A percentile compares a stretch with the other conserved stretches of the same genome.
Conservation (phyloP, 2,113 vertebrate species). For the Prinia subflava region DNA sequence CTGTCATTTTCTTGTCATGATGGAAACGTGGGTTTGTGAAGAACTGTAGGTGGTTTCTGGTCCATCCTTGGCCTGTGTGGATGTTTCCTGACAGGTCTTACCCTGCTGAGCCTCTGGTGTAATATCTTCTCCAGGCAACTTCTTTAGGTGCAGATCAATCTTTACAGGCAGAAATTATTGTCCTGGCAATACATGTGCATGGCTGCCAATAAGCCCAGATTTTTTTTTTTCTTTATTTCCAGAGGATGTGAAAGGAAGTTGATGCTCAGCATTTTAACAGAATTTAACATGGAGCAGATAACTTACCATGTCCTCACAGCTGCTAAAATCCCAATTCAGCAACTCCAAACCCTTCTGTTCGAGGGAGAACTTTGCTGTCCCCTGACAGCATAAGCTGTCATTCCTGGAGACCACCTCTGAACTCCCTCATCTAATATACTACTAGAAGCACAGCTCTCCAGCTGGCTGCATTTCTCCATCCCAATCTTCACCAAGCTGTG, state of each 20-base stretch:
- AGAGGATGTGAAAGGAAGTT: background rate
- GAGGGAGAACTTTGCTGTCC: background rate
- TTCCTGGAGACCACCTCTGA: background rate
- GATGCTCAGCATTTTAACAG: background rate
- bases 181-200: background rate
- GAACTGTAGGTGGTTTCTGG: background rate
- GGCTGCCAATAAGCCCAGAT: background rate
- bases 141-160: background rate
- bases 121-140: background rate
- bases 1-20: accelerated
- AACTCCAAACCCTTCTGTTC: background rate
- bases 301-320: background rate
- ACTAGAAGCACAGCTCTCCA: background rate
- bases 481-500: background rate
- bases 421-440: background rate
- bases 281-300: background rate
- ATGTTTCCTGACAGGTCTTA: background rate
- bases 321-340: background rate
- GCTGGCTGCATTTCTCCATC: background rate
- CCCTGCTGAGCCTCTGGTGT: background rate
- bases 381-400: background rate
- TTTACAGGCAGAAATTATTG: background rate
- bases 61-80: background rate
- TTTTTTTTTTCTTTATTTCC: background rate
- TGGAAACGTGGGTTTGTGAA: background rate